Base-by-base conservation (phyloP, 2,113 vertebrate species). In the Anhinga anhinga region DNA sequence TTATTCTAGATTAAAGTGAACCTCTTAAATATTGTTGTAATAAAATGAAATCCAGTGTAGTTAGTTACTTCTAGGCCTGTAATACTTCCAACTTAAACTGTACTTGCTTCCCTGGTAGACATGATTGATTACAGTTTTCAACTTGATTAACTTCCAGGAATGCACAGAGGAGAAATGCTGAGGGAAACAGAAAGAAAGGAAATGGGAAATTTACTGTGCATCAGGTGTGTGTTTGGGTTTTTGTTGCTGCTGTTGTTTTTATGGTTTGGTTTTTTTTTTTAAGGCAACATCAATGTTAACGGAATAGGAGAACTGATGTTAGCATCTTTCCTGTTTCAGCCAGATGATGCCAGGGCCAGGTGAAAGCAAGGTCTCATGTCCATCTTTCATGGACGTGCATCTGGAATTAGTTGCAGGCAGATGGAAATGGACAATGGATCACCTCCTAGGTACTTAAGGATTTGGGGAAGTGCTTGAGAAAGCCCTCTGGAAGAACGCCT, bases 121-220 rank as follows among this genome's bases (percentile, higher is more conserved):
- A 14, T 96, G 95, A 97, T 95, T 92, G 87, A 97, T 96, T 89
- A 52, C 47, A 58, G n/a, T 79, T 97, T 96, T 95, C 79, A 95
- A 82, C 80, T 95, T 96, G 96, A 95, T 93, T 96, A 93, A 95
- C 78, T 93, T 95, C 72, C 55, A 96, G 93, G 96, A 97, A 97
- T 96, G 89, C 13, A 10, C 34, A 84, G 73, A 91, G 17, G 80
- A 86, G 36, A 92, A 95, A 80, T 52, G 55, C 58, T 93, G 79
- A 95, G 71, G 62, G 90, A 94, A 90, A 84, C 34, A 61, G 84
- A 84, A 92, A 32, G 65, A 94, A 92, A 80, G 62, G 62, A 97
- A 92, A 27, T 56, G 49, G 80, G 70, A 88, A 90, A 84, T 89
- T 29, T 80, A 59, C 40, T 79, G 71, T 79, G 26, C 23, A 26